A percentile compares a stretch with the other conserved stretches of the same genome.
phyloP scores from a whole-genome alignment of 37 sponge, comb jelly and placozoan species.

The Tethya wilhelma region DNA sequence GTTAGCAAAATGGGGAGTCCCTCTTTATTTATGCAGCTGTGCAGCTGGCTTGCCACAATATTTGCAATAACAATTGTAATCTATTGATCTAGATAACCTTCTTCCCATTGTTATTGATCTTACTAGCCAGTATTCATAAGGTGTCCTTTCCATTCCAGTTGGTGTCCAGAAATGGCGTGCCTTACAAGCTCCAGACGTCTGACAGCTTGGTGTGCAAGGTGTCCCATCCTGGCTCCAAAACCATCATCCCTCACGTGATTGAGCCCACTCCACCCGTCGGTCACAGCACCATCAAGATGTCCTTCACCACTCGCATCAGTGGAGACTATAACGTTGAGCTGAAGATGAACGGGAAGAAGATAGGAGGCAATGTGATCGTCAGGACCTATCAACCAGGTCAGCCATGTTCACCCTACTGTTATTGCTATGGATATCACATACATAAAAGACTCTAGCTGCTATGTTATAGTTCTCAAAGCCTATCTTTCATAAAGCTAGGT shows the following conservation, averaged over 20 bases:
- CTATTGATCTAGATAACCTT: not conserved
- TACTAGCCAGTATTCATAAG: not conserved
- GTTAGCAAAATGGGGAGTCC: too few species aligned
- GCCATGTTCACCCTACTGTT: not conserved
- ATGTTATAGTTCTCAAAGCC: not conserved
- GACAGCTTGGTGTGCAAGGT: conserved; percentile 45
- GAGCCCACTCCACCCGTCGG: conserved; percentile 62
- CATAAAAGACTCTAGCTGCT: too few species aligned
- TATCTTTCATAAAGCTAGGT: too few species aligned
- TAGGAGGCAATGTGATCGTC: conserved; percentile 14
- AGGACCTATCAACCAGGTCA: conserved; percentile 59
- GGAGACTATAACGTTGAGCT: conserved; percentile 56
- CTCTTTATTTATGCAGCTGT: too few species aligned
- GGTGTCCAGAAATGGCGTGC: conserved; percentile 30
- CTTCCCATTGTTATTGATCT: not conserved
- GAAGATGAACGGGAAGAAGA: conserved; percentile 32
- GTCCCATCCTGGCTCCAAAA: not conserved
- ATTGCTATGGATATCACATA: not conserved
- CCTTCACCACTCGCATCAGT: conserved; percentile 55
- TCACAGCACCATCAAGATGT: conserved; percentile 40
- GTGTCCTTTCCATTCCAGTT: conserved; percentile 39
- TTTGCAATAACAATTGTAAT: not conserved
- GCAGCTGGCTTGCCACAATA: not conserved
- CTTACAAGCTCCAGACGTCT: conserved; percentile 56
- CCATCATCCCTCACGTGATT: conserved; percentile 56